Conservation (phyloP, 2,113 vertebrate species). For the Lasiurus cinereus region DNA sequence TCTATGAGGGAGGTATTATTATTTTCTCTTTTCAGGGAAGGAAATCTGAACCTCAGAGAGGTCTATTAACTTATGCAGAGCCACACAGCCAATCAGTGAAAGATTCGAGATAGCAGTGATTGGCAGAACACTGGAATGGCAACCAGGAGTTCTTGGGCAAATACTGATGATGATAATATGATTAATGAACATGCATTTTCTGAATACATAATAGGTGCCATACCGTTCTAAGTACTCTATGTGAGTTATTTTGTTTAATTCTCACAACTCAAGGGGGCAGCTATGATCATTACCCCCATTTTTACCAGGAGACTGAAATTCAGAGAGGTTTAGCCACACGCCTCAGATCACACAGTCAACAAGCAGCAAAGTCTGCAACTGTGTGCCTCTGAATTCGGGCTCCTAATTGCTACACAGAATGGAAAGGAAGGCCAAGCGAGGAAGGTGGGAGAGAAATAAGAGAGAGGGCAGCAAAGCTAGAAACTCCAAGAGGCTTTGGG, state of each 20-base stretch:
- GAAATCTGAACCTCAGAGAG: slow-evolving; percentile 10
- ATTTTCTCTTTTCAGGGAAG: not conserved
- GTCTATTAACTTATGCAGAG: not conserved
- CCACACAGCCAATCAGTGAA: not conserved
- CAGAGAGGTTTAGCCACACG: slow-evolving; percentile 2
- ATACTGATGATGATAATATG: not conserved
- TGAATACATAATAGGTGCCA: not conserved
- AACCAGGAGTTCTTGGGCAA: not conserved
- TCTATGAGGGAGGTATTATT: not conserved
- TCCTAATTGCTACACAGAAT: not conserved
- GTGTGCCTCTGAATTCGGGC: not conserved
- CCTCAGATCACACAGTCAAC: not conserved
- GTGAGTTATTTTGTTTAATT: not conserved
- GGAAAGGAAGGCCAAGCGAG: not conserved
- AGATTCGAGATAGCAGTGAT: not conserved
- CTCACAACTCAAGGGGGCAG: not conserved
- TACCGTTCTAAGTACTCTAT: not conserved
- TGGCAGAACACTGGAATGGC: not conserved
- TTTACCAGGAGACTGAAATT: not conserved
- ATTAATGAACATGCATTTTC: not conserved
- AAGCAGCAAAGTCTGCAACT: not conserved
- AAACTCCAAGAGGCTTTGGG: not conserved
- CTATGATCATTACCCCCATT: not conserved
- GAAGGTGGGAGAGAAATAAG: not conserved
- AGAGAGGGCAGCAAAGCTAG: not conserved